Percentiles rank a stretch among this genome's conserved stretches.
phyloP scores from a whole-genome alignment of 1,140 invertebrate genomes.

The Ips typographus region DNA sequence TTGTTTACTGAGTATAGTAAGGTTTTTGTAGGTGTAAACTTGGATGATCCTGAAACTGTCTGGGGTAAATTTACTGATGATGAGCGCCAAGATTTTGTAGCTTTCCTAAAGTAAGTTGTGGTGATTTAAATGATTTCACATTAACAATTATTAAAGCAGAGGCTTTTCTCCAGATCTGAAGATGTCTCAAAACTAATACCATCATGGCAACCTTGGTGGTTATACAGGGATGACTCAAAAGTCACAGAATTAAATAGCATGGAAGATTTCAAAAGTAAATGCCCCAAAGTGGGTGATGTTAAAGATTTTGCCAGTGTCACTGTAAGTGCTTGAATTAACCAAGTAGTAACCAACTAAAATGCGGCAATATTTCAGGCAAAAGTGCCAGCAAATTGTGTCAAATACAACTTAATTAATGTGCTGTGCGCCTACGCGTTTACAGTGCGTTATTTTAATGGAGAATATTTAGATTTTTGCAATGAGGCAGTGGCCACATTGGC shows the following conservation, averaged over 20 bases:
- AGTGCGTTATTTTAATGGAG: constrained; percentile 69
- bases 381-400: constrained; percentile 62
- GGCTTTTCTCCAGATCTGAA: constrained; percentile 43
- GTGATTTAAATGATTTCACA: constrained; percentile 1
- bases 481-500: constrained; percentile 62
- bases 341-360: background rate
- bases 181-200: constrained; percentile 60
- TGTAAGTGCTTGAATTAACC: constrained; percentile 43
- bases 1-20: background rate
- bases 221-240: constrained; percentile 37
- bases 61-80: constrained; percentile 61
- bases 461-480: constrained; percentile 60
- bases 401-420: constrained; percentile 70
- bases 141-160: background rate
- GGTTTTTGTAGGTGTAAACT: constrained; percentile 53
- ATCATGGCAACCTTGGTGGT: constrained; percentile 61
- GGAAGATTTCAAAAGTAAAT: constrained; percentile 44
- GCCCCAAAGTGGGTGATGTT: constrained; percentile 51
- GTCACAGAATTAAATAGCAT: constrained; percentile 39
- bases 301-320: constrained; percentile 50
- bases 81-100: constrained; percentile 63
- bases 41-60: constrained; percentile 62
- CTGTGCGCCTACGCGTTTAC: constrained; percentile 66
- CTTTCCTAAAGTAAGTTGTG: constrained; percentile 53
- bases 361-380: constrained; percentile 56